phyloP scores from a whole-genome alignment of 2,113 vertebrate genomes.

The Heptranchias perlo region DNA sequence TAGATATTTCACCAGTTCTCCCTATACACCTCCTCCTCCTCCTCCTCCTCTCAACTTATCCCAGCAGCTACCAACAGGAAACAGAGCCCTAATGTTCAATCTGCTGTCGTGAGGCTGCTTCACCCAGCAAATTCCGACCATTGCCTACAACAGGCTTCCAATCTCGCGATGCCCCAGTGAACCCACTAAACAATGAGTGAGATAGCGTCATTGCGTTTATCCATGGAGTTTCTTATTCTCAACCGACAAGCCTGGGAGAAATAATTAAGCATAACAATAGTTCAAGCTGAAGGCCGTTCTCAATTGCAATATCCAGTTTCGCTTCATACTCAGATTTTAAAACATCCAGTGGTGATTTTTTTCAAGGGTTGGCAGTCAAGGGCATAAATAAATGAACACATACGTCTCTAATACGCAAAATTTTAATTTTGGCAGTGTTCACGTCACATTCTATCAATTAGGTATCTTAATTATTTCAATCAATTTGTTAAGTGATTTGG shows the following conservation, averaged over 20 bases:
- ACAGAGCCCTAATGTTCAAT: neutral
- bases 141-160: neutral
- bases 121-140: neutral
- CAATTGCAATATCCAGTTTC: neutral
- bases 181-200: neutral
- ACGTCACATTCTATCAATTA: neutral
- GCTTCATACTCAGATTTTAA: neutral
- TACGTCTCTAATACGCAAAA: neutral
- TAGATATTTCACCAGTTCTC: neutral
- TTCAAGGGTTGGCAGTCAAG: neutral
- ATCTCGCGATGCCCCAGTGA: neutral
- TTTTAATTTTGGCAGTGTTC: neutral
- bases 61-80: neutral
- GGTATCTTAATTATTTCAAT: neutral
- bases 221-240: neutral
- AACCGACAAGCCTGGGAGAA: neutral
- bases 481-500: neutral
- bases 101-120: neutral
- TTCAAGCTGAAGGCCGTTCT: neutral
- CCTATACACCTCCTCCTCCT: constrained; percentile 6
- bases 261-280: neutral
- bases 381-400: neutral
- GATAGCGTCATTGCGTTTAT: neutral
- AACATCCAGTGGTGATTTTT: neutral
- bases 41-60: neutral